phyloP scores from a whole-genome alignment of 2,797 vertebrate genomes.

The Tokudaia muenninki region DNA sequence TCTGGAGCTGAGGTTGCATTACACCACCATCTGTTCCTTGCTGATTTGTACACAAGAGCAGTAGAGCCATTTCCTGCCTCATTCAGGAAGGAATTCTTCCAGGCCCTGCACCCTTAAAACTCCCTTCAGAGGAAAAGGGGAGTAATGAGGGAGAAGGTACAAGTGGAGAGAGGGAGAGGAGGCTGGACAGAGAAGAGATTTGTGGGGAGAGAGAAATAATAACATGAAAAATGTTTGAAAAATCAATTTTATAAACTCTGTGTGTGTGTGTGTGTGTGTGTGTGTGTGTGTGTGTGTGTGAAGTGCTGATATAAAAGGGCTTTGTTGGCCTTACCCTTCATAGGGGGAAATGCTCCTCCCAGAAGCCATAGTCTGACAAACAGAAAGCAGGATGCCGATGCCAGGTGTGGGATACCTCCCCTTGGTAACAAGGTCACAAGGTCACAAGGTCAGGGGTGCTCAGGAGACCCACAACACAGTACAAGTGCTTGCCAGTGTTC shows the following conservation, averaged over 20 bases:
- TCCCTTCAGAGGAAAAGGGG: not conserved
- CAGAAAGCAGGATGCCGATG: not conserved
- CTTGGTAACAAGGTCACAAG: not conserved
- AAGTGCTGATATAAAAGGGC: not conserved
- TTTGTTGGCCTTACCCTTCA: not conserved
- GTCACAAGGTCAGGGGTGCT: not conserved
- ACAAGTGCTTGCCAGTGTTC: not conserved
- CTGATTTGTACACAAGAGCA: slow-evolving; percentile 27
- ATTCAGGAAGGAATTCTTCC: not conserved
- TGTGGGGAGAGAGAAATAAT: not conserved
- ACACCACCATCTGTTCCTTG: not conserved
- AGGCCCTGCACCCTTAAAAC: not conserved
- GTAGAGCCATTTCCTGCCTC: slow-evolving; percentile 4
- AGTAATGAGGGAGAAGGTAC: not conserved
- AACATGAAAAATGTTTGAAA: not conserved
- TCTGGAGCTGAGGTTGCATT: not conserved
- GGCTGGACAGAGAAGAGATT: not conserved
- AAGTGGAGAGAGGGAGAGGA: not conserved
- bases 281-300: not conserved
- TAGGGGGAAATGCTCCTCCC: not conserved
- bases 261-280: too few species aligned
- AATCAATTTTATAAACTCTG: not conserved
- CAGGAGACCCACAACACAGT: not conserved
- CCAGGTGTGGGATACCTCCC: not conserved
- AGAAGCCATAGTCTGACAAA: not conserved